phyloP scores from a whole-genome alignment of 1,140 invertebrate species.

The Probaryconus sp. region DNA sequence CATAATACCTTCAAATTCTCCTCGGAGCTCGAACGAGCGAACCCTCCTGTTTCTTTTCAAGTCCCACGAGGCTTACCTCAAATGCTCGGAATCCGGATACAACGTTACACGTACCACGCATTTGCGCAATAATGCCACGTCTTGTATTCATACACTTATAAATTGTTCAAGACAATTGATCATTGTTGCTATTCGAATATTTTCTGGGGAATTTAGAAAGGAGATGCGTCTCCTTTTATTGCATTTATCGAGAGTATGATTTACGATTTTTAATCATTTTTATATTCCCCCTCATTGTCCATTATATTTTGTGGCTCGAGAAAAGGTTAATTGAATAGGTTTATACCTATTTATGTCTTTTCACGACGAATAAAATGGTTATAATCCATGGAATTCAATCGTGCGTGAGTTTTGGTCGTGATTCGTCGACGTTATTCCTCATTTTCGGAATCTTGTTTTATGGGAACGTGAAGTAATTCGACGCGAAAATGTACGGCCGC shows the following conservation, averaged over 20 bases:
- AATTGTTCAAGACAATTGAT: conserved; percentile 58
- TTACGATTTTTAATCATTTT: conserved; percentile 4
- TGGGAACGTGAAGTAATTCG: no score
- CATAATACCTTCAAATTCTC: conserved; percentile 55
- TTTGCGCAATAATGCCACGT: conserved; percentile 44
- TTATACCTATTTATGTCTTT: conserved; percentile 22
- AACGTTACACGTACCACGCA: conserved; percentile 13
- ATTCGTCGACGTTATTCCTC: no score
- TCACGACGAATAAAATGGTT: neutral
- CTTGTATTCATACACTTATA: conserved; percentile 34
- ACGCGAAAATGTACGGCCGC: no score
- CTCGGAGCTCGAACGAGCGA: conserved; percentile 17
- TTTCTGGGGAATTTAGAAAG: conserved; percentile 54
- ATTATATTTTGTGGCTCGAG: conserved; percentile 1
- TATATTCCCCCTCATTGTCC: neutral
- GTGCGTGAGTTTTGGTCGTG: conserved; percentile 10
- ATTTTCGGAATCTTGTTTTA: no score
- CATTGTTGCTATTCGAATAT: conserved; percentile 41
- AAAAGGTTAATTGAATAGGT: conserved; percentile 53
- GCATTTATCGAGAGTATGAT: conserved; percentile 30
- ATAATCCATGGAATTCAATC: conserved; percentile 3
- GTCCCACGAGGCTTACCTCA: conserved; percentile 55
- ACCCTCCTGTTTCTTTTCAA: conserved; percentile 32
- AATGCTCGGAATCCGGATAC: conserved; percentile 46
- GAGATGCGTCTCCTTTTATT: conserved; percentile 35